These are phyloP conservation scores for Sarcophaga caerulescens DNA, from an alignment of 2,888 invertebrate genomes.

Conservation along the genomic window DNA sequence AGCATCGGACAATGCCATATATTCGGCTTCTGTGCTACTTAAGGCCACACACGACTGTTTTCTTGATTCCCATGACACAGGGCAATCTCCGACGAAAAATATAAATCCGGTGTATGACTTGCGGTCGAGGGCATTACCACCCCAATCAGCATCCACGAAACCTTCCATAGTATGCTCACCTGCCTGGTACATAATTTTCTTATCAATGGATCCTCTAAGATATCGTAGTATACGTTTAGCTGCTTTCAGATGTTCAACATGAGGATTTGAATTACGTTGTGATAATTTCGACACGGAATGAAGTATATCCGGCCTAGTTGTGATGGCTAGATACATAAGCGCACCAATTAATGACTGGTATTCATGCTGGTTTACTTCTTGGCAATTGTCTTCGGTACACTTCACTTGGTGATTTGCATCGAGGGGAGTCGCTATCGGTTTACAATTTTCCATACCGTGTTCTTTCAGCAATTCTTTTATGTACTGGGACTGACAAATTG, in stretches of 20 bases:
- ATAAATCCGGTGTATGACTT: conserved; percentile 16
- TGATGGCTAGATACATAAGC: conserved; percentile 57
- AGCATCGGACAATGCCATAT: conserved; percentile 21
- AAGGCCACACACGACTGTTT: conserved; percentile 39
- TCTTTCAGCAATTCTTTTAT: neutral
- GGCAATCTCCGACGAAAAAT: conserved; percentile 20
- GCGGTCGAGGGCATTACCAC: neutral
- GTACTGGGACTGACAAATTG: conserved; percentile 5
- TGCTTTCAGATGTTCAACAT: conserved; percentile 59
- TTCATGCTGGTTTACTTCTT: conserved; percentile 40
- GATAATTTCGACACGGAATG: conserved; percentile 54
- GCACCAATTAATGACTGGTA: conserved; percentile 65
- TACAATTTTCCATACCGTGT: conserved; percentile 23
- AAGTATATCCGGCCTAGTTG: conserved; percentile 66
- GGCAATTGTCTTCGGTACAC: conserved; percentile 48
- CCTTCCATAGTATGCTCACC: neutral
- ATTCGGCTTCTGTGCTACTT: conserved; percentile 41
- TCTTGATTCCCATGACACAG: conserved; percentile 25
- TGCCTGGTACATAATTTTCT: neutral
- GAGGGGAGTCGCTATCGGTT: conserved; percentile 5
- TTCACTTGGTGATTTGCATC: conserved; percentile 55
- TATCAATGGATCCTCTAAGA: conserved; percentile 23
- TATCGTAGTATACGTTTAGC: conserved; percentile 63
- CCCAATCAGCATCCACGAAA: conserved; percentile 45
- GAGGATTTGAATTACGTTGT: conserved; percentile 67